Percentiles rank a stretch among this genome's conserved stretches.
These are phyloP conservation scores for Leptinotarsa undecemlineata DNA, from an alignment of 1,140 invertebrate genomes.

Conservation along the genomic window DNA sequence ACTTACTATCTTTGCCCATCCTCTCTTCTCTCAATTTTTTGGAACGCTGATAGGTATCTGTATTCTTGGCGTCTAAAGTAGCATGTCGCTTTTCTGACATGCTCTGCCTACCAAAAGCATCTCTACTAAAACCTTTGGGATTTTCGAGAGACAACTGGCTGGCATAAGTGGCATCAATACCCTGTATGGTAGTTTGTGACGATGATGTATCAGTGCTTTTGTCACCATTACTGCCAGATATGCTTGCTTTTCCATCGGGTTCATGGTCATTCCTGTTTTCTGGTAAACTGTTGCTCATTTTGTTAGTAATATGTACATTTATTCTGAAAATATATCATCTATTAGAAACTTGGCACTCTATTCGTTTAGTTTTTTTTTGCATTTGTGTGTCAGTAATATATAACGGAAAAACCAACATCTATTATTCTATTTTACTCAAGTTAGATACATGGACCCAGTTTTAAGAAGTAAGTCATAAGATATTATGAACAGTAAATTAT, in stretches of 20 bases:
- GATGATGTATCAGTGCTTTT: conserved; percentile 46
- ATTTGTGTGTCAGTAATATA: background rate
- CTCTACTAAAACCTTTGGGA: conserved; percentile 71
- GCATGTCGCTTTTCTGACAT: conserved; percentile 97
- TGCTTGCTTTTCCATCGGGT: conserved; percentile 51
- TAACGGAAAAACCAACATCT: too few species aligned
- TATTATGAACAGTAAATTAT: too few species aligned
- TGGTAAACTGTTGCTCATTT: conserved; percentile 35
- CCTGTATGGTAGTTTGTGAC: conserved; percentile 34
- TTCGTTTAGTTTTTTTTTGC: background rate
- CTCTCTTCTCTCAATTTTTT: conserved; percentile 78
- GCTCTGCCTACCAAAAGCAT: conserved; percentile 91
- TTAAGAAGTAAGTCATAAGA: too few species aligned
- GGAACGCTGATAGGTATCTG: conserved; percentile 92
- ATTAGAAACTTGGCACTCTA: background rate
- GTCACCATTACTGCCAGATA: conserved; percentile 42
- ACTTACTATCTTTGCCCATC: conserved; percentile 48
- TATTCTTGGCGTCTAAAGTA: conserved; percentile 90
- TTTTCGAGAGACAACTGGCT: conserved; percentile 79
- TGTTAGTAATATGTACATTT: conserved; percentile 46
- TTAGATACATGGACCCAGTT: too few species aligned
- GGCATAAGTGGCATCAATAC: conserved; percentile 71
- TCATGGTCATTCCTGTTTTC: conserved; percentile 52
- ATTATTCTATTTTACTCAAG: too few species aligned
- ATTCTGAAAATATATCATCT: conserved; percentile 36